phyloP scores from a whole-genome alignment of 2,113 vertebrate genomes.

The Herpetotheres cachinnans region DNA sequence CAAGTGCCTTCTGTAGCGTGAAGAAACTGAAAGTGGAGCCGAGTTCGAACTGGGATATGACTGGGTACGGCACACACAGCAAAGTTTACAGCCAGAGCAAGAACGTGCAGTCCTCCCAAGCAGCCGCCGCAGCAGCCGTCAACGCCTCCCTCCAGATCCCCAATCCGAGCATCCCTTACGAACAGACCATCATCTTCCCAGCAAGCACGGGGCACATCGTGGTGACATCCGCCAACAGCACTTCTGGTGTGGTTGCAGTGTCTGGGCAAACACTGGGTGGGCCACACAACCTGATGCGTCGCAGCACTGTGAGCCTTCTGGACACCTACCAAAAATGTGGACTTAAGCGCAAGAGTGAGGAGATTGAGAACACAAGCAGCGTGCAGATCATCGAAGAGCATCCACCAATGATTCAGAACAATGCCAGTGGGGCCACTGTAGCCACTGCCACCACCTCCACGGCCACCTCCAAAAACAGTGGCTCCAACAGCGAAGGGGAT shows the following conservation, averaged over 20 bases:
- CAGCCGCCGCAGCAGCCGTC: constrained; percentile 86
- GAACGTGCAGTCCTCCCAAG: constrained; percentile 85
- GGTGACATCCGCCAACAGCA: constrained; percentile 91
- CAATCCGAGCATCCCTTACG: constrained; percentile 90
- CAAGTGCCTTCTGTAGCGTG: constrained; percentile 99
- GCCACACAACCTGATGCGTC: constrained; percentile 95
- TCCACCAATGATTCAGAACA: constrained; percentile 92
- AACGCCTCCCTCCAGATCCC: constrained; percentile 89
- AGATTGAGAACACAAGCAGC: constrained; percentile 94
- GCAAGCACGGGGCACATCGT: constrained; percentile 90
- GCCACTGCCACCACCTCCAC: constrained; percentile 88
- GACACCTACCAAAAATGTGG: constrained; percentile 99
- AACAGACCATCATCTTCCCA: constrained; percentile 96
- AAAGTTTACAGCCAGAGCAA: constrained; percentile 95
- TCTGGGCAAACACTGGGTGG: constrained; percentile 84
- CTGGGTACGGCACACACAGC: constrained; percentile 96
- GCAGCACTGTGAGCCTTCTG: constrained; percentile 97
- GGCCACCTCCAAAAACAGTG: constrained; percentile 94
- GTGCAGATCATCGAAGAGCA: constrained; percentile 96
- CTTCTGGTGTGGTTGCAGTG: constrained; percentile 80
- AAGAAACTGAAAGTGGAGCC: constrained; percentile 99
- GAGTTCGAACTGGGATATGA: constrained; percentile 98
- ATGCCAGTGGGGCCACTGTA: constrained; percentile 88
- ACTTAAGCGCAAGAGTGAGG: constrained; percentile 98
- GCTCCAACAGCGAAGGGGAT: constrained; percentile 95